Evolutionary conservation across 2,888 invertebrate genomes (phyloP).

Genomic region (Tetrapedia diversipes): DNA sequence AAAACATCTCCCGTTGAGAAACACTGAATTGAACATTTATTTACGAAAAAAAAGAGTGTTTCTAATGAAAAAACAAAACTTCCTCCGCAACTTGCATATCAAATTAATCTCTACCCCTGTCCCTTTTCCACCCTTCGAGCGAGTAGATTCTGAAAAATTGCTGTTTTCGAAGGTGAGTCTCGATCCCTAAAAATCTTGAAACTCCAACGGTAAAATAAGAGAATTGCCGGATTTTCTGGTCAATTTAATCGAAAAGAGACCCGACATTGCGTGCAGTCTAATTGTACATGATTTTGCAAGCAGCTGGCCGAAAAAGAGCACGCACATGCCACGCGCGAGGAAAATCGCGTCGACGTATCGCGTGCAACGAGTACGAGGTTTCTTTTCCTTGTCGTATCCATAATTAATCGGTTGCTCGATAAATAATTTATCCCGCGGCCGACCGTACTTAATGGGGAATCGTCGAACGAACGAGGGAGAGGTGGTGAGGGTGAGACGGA

Average conservation of each 20-base stretch:
- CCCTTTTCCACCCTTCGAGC: too few relatives aligned
- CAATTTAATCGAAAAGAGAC: background rate
- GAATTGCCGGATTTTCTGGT: conserved; percentile 3
- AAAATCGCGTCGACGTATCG: conserved; percentile 53
- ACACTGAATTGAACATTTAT: too few relatives aligned
- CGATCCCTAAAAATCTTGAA: too few relatives aligned
- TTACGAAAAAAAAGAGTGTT: too few relatives aligned
- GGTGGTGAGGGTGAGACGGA: background rate
- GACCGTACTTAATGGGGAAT: conserved; percentile 27
- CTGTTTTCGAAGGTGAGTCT: too few relatives aligned
- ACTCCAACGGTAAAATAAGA: too few relatives aligned
- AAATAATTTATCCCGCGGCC: conserved; percentile 61
- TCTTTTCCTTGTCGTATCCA: conserved; percentile 65
- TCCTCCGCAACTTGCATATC: too few relatives aligned
- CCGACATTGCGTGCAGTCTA: conserved; percentile 48
- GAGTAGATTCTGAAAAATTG: too few relatives aligned
- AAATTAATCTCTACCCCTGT: too few relatives aligned
- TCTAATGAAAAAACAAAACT: too few relatives aligned
- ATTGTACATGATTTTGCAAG: background rate
- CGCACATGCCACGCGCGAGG: conserved; percentile 39
- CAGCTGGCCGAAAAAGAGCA: conserved; percentile 26
- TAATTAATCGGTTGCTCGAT: conserved; percentile 60
- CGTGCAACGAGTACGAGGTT: conserved; percentile 61
- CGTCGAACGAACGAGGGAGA: background rate
- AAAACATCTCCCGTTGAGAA: too few relatives aligned